Conservation (phyloP, 1,140 invertebrate genomes). For the Medauroidea extradentata region DNA sequence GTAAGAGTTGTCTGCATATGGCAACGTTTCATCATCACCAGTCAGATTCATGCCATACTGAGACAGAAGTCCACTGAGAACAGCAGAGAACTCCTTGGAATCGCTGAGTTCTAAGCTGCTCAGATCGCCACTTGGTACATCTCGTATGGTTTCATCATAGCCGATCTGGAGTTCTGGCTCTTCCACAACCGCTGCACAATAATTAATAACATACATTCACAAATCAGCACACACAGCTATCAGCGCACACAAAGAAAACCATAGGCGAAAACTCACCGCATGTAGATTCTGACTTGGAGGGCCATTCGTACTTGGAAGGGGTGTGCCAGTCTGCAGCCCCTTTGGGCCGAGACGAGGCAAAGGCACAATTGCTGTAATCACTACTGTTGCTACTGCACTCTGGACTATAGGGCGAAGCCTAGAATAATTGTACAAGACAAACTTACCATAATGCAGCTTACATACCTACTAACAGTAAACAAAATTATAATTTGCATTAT, state of each 20-base stretch:
- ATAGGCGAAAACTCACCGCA: background rate
- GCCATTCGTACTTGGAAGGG: conserved; percentile 2
- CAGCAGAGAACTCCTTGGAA: conserved; percentile 16
- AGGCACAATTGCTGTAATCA: conserved; percentile 18
- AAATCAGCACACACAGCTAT: no score
- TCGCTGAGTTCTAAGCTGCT: conserved; percentile 12
- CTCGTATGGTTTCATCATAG: no score
- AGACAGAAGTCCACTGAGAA: conserved; percentile 14
- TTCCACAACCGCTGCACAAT: no score
- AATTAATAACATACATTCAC: no score
- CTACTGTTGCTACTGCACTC: conserved; percentile 25
- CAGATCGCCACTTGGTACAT: background rate
- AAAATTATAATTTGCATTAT: no score
- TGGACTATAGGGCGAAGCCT: conserved; percentile 25
- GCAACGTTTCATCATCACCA: background rate
- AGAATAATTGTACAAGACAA: no score
- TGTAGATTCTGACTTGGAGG: background rate
- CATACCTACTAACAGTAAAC: no score
- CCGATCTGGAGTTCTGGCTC: no score
- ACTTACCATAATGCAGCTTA: no score
- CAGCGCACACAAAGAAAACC: background rate
- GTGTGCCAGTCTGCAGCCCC: conserved; percentile 6
- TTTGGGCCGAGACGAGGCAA: conserved; percentile 9
- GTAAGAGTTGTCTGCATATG: background rate
- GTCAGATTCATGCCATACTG: conserved; percentile 14